Conservation (phyloP, 2,797 vertebrate genomes). For the Enteromius treurensis region DNA sequence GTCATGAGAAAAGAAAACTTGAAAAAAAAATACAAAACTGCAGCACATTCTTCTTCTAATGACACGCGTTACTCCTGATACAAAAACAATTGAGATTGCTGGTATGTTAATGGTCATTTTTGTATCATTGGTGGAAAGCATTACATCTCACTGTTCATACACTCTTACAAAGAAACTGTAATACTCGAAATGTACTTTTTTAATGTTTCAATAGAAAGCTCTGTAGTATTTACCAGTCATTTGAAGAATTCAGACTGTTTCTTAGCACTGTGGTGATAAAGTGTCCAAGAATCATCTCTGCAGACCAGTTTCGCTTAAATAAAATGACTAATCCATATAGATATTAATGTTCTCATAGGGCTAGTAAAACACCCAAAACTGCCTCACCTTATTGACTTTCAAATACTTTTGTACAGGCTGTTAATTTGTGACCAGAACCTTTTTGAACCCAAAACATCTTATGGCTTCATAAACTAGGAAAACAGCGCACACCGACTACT, state of each 20-base stretch:
- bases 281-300: not conserved
- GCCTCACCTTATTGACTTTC: not conserved
- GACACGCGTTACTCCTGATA: slow-evolving; percentile 33
- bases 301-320: not conserved
- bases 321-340: not conserved
- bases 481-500: not conserved
- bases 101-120: slow-evolving; percentile 43
- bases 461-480: slow-evolving; percentile 9
- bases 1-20: slow-evolving; percentile 26
- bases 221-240: slow-evolving; percentile 34
- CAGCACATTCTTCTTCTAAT: slow-evolving; percentile 67
- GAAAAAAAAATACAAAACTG: slow-evolving; percentile 65
- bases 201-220: slow-evolving; percentile 47
- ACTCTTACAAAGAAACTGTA: slow-evolving; percentile 40
- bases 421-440: not conserved
- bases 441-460: not conserved
- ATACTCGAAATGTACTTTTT: slow-evolving; percentile 44
- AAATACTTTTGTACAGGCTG: not conserved
- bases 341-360: not conserved
- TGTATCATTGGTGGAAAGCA: slow-evolving; percentile 9
- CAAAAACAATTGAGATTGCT: slow-evolving; percentile 34
- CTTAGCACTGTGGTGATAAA: slow-evolving; percentile 17
- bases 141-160: slow-evolving; percentile 67
- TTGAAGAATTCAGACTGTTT: not conserved
- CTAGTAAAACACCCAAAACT: not conserved